Evolutionary conservation across 53 echinoderm and acorn worm genomes (phyloP).

Genomic region (Antedon mediterranea): DNA sequence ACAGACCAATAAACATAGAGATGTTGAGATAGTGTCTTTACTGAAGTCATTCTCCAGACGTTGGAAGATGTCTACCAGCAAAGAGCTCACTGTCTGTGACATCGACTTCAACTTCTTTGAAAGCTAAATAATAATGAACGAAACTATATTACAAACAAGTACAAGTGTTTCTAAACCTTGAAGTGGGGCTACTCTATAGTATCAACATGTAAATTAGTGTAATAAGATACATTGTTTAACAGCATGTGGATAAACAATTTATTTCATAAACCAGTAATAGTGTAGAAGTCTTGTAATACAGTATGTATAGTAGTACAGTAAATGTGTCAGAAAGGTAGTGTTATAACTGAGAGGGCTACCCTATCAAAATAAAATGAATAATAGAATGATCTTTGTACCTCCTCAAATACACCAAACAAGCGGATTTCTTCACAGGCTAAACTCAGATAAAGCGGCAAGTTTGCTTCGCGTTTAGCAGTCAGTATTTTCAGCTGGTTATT

Average conservation of each 20-base stretch:
- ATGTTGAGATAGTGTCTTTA: conserved; percentile 38
- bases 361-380: too few relatives aligned
- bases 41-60: conserved; percentile 79
- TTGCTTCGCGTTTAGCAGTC: conserved; percentile 79
- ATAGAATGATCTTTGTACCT: conserved; percentile 19
- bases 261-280: too few relatives aligned
- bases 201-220: background rate
- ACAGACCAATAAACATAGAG: conserved; percentile 70
- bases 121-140: conserved; percentile 24
- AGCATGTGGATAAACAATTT: too few relatives aligned
- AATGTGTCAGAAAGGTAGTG: too few relatives aligned
- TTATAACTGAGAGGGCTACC: too few relatives aligned
- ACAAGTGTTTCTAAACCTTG: background rate
- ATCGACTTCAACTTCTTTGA: conserved; percentile 65
- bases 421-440: conserved; percentile 96
- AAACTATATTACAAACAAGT: background rate
- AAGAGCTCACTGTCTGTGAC: conserved; percentile 54
- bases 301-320: too few relatives aligned
- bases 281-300: too few relatives aligned
- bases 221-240: too few relatives aligned
- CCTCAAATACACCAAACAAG: conserved; percentile 94
- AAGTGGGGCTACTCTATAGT: too few relatives aligned
- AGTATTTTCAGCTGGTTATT: conserved; percentile 98
- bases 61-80: conserved; percentile 76
- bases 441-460: conserved; percentile 71